These are phyloP conservation scores for Sebastes fasciatus DNA, from an alignment of 2,113 vertebrate genomes.

Conservation along the genomic window DNA sequence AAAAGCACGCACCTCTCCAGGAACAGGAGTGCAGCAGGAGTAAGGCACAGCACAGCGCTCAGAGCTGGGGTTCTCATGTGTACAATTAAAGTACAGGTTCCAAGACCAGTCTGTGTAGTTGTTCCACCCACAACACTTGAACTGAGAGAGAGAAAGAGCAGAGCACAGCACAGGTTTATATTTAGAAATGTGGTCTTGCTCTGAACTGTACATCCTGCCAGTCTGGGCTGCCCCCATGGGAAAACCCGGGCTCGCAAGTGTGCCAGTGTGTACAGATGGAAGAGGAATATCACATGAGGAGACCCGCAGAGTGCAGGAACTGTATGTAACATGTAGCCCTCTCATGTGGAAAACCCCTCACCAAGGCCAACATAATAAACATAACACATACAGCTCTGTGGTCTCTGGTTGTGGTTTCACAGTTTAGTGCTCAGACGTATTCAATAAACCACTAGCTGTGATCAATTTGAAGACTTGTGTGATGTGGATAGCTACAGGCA, in stretches of 20 bases:
- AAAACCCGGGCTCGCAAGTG: constrained; percentile 37
- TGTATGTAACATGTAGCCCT: constrained; percentile 15
- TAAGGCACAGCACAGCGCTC: constrained; percentile 84
- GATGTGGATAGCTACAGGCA: background rate
- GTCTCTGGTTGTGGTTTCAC: constrained; percentile 6
- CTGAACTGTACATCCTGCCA: constrained; percentile 47
- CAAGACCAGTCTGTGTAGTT: constrained; percentile 86
- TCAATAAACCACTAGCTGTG: constrained; percentile 34
- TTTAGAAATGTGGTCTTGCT: constrained; percentile 48
- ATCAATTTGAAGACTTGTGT: constrained; percentile 23
- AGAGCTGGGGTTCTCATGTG: constrained; percentile 77
- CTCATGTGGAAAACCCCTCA: constrained; percentile 51
- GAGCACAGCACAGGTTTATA: constrained; percentile 24
- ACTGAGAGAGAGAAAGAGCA: constrained; percentile 63
- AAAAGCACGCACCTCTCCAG: constrained; percentile 76
- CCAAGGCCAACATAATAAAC: constrained; percentile 10
- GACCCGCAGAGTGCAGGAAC: constrained; percentile 46
- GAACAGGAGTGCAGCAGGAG: constrained; percentile 84
- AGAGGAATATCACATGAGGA: constrained; percentile 43
- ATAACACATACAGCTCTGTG: background rate
- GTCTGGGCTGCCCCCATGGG: constrained; percentile 50
- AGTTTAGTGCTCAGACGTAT: constrained; percentile 9
- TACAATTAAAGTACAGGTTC: constrained; percentile 86
- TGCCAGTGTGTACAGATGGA: constrained; percentile 64
- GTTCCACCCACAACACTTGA: constrained; percentile 86